Evolutionary conservation across 2,888 invertebrate genomes (phyloP).

Genomic region (Dasysyrphus tricinctus): DNA sequence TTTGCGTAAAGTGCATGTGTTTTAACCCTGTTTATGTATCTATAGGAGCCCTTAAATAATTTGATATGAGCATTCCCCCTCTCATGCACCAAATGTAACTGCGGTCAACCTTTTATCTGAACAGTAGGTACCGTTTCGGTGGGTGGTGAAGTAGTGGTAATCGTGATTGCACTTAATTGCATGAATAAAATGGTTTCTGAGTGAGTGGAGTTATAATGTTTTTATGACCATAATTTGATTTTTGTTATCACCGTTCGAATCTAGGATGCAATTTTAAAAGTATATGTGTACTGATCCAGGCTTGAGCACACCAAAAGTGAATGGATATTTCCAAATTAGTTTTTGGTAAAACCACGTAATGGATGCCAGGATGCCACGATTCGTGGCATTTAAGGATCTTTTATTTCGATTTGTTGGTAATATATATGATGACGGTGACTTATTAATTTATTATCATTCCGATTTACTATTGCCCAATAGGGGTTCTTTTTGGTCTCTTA

Average conservation of each 20-base stretch:
- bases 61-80: neutral
- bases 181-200: constrained; percentile 52
- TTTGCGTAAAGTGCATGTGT: constrained; percentile 10
- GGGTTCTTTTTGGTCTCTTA: constrained; percentile 79
- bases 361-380: constrained; percentile 53
- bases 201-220: constrained; percentile 58
- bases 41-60: constrained; percentile 38
- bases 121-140: neutral
- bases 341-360: constrained; percentile 22
- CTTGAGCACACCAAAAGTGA: constrained; percentile 8
- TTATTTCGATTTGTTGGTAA: neutral
- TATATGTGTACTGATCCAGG: constrained; percentile 42
- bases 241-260: constrained; percentile 63
- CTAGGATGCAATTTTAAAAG: constrained; percentile 52
- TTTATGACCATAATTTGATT: constrained; percentile 60
- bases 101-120: constrained; percentile 18
- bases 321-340: constrained; percentile 26
- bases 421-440: constrained; percentile 23
- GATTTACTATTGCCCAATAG: constrained; percentile 69
- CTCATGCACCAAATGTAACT: constrained; percentile 20
- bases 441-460: constrained; percentile 63
- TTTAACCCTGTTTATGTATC: constrained; percentile 34
- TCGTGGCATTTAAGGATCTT: constrained; percentile 7
- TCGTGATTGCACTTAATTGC: constrained; percentile 55
- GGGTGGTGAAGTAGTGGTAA: constrained; percentile 11